These are phyloP conservation scores for Callyntrura sp. DNA, from an alignment of 2,888 invertebrate species.

Conservation along the genomic window DNA sequence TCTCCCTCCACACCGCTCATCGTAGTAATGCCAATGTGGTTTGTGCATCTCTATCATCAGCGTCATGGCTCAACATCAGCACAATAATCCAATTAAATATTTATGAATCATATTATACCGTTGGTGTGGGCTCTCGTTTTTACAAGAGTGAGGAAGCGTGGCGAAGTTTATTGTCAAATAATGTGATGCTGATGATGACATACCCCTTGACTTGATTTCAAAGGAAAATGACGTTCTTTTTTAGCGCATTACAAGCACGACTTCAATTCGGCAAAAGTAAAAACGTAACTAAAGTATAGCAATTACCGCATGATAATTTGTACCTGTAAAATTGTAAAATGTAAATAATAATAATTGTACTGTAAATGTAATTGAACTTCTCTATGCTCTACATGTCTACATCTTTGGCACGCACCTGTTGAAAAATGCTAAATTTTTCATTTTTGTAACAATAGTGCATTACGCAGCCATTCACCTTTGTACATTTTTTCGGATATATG, in stretches of 20 bases:
- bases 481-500: not conserved
- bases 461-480: slow-evolving; percentile 17
- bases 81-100: slow-evolving; percentile 39
- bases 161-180: slow-evolving; percentile 29
- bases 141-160: slow-evolving; percentile 40
- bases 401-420: slow-evolving; percentile 5
- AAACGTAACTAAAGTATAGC: slow-evolving; percentile 12
- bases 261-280: slow-evolving; percentile 2
- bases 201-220: slow-evolving; percentile 53
- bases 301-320: slow-evolving; percentile 54
- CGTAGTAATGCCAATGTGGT: slow-evolving; percentile 36
- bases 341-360: slow-evolving; percentile 25
- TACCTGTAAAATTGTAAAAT: slow-evolving; percentile 47
- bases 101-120: slow-evolving; percentile 27
- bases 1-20: not conserved
- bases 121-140: not conserved
- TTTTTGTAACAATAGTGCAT: slow-evolving; percentile 4
- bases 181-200: slow-evolving; percentile 27
- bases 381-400: slow-evolving; percentile 13
- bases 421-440: slow-evolving; percentile 12
- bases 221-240: slow-evolving; percentile 8
- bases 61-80: not conserved
- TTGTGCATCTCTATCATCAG: not conserved
- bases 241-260: slow-evolving; percentile 22
- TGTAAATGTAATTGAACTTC: slow-evolving; percentile 40